A percentile compares a stretch with the other conserved stretches of the same genome.
phyloP scores from a whole-genome alignment of 2,888 invertebrate genomes.

The Morpho helenor region DNA sequence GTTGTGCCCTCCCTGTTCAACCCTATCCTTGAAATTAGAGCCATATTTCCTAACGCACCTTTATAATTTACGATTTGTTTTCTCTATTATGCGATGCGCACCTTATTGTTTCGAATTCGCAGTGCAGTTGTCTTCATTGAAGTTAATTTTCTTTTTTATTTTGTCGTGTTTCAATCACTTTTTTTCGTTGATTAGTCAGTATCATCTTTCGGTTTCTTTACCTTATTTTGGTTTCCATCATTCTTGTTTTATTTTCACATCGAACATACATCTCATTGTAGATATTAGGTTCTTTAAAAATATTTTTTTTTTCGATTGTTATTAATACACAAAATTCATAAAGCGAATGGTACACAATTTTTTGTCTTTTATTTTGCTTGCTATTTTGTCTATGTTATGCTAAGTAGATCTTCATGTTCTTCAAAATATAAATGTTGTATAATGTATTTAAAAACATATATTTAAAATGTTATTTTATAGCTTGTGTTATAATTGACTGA shows the following conservation, averaged over 20 bases:
- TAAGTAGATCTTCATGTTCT: slow-evolving; percentile 28
- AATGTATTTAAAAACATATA: slow-evolving; percentile 13
- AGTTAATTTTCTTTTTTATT: slow-evolving; percentile 23
- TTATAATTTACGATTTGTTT: slow-evolving; percentile 1
- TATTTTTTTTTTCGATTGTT: slow-evolving; percentile 21
- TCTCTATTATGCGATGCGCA: slow-evolving; percentile 15
- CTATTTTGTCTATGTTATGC: slow-evolving; percentile 13
- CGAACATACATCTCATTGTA: slow-evolving; percentile 26
- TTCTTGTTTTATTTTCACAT: slow-evolving; percentile 23
- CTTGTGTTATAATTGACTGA: slow-evolving; percentile 5
- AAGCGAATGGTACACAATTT: background rate
- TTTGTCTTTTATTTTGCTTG: slow-evolving; percentile 19
- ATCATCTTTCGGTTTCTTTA: slow-evolving; percentile 26
- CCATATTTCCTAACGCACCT: slow-evolving; percentile 7
- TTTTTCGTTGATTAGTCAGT: slow-evolving; percentile 26
- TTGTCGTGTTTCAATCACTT: slow-evolving; percentile 23
- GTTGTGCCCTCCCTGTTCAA: slow-evolving; percentile 29
- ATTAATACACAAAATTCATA: background rate
- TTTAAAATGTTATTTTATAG: background rate
- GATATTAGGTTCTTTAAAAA: slow-evolving; percentile 19
- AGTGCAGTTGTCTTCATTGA: slow-evolving; percentile 21
- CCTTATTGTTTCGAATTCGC: slow-evolving; percentile 17
- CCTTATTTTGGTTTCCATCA: slow-evolving; percentile 27
- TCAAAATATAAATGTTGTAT: background rate
- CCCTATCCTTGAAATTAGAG: background rate